These are phyloP conservation scores for Metopia argyrocephala DNA, from an alignment of 2,888 invertebrate genomes.

Conservation along the genomic window DNA sequence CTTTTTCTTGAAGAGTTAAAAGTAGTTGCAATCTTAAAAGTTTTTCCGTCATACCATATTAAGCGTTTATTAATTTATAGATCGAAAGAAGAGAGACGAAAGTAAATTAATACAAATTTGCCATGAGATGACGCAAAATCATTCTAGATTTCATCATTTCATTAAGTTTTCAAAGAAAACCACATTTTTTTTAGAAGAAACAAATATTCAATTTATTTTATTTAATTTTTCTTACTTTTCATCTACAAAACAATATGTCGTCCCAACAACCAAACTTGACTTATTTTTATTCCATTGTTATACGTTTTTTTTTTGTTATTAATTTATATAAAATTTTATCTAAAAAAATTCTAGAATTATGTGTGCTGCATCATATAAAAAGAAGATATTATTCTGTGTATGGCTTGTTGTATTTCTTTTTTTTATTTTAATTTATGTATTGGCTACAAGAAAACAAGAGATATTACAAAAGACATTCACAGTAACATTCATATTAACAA, in stretches of 20 bases:
- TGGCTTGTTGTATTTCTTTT: conserved; percentile 36
- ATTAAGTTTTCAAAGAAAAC: neutral
- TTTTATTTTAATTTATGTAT: neutral
- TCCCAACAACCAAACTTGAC: conserved; percentile 62
- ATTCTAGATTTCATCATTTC: too few species aligned
- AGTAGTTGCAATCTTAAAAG: too few species aligned
- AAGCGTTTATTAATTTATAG: too few species aligned
- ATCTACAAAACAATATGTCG: conserved; percentile 18
- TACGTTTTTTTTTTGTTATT: neutral
- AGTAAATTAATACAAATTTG: too few species aligned
- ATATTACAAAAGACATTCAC: conserved; percentile 11
- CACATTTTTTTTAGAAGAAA: neutral
- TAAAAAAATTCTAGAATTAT: conserved; percentile 55
- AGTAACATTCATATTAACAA: neutral
- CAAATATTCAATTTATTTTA: neutral
- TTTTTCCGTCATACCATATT: too few species aligned
- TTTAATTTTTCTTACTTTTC: neutral
- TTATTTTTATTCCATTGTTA: conserved; percentile 8
- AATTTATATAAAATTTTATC: conserved; percentile 48
- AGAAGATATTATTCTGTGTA: conserved; percentile 1
- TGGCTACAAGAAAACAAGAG: conserved; percentile 10
- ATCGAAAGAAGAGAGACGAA: too few species aligned
- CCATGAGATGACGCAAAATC: too few species aligned
- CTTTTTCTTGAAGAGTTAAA: too few species aligned
- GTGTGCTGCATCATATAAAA: conserved; percentile 50